Evolutionary conservation across 2,888 invertebrate species (phyloP).

Genomic region (Gastrophysa polygoni): DNA sequence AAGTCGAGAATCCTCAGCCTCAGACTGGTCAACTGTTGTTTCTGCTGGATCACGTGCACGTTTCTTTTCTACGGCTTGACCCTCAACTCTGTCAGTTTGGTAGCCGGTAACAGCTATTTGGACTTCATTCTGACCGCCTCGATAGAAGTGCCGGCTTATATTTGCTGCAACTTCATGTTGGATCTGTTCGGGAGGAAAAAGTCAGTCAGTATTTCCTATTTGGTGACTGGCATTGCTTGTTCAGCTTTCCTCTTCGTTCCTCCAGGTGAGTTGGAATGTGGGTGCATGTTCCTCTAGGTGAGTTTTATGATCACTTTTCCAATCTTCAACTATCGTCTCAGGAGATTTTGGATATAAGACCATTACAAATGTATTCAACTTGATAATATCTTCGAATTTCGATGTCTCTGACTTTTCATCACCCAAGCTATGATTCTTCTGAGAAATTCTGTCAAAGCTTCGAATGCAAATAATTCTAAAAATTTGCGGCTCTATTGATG

Average conservation of each 20-base stretch:
- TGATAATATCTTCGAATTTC: too few relatives aligned
- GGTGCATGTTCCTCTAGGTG: too few relatives aligned
- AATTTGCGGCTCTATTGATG: too few relatives aligned
- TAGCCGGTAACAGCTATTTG: conserved; percentile 76
- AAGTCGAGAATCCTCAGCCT: conserved; percentile 57
- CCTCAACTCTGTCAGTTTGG: conserved; percentile 75
- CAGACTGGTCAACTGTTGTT: conserved; percentile 69
- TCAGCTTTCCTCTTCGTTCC: conserved; percentile 66
- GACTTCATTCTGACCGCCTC: conserved; percentile 74
- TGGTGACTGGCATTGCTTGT: conserved; percentile 68
- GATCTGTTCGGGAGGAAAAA: conserved; percentile 69
- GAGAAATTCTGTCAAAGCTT: too few relatives aligned
- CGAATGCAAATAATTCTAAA: too few relatives aligned
- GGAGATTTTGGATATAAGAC: too few relatives aligned
- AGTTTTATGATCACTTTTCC: too few relatives aligned
- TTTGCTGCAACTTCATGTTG: conserved; percentile 67
- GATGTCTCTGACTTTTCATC: too few relatives aligned
- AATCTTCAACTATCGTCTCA: too few relatives aligned
- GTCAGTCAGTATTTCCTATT: conserved; percentile 67
- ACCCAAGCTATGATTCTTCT: too few relatives aligned
- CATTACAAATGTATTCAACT: too few relatives aligned
- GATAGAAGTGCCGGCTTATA: conserved; percentile 77
- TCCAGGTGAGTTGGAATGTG: conserved; percentile 57
- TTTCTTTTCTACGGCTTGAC: conserved; percentile 83
- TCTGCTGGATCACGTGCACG: conserved; percentile 81